phyloP scores from a whole-genome alignment of 2,797 vertebrate species.

The Sitta carolinensis region DNA sequence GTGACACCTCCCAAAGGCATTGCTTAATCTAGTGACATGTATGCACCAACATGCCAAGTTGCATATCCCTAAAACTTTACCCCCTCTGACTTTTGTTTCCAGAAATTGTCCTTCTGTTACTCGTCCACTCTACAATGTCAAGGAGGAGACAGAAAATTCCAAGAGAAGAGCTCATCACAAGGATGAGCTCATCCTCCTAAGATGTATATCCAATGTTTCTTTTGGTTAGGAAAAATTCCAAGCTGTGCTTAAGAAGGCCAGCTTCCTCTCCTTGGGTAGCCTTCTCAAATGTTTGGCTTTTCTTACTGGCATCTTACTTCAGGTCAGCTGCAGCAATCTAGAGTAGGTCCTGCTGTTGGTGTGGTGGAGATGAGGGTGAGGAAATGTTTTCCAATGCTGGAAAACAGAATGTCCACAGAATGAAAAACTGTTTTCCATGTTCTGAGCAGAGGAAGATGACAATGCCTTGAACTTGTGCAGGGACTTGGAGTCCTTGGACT shows the following conservation, averaged over 20 bases:
- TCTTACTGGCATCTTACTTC: not conserved
- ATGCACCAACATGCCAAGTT: not conserved
- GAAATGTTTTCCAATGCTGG: not conserved
- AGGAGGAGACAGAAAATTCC: not conserved
- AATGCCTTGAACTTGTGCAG: not conserved
- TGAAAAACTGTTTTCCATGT: not conserved
- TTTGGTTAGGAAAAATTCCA: not conserved
- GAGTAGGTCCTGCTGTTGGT: not conserved
- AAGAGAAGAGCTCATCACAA: not conserved
- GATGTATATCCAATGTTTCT: not conserved
- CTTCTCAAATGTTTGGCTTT: not conserved
- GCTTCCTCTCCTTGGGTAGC: not conserved
- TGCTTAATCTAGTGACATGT: not conserved
- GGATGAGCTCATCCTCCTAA: not conserved
- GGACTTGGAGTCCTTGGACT: not conserved
- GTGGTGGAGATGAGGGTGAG: not conserved
- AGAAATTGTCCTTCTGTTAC: not conserved
- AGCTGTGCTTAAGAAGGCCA: not conserved
- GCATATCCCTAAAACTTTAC: not conserved
- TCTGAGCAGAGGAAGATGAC: not conserved
- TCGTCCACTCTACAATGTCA: not conserved
- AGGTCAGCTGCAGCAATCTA: not conserved
- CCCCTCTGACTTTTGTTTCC: not conserved
- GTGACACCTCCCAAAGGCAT: accelerated
- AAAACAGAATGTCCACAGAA: not conserved